These are phyloP conservation scores for Thaleichthys pacificus DNA, from an alignment of 2,797 vertebrate species.

Conservation along the genomic window DNA sequence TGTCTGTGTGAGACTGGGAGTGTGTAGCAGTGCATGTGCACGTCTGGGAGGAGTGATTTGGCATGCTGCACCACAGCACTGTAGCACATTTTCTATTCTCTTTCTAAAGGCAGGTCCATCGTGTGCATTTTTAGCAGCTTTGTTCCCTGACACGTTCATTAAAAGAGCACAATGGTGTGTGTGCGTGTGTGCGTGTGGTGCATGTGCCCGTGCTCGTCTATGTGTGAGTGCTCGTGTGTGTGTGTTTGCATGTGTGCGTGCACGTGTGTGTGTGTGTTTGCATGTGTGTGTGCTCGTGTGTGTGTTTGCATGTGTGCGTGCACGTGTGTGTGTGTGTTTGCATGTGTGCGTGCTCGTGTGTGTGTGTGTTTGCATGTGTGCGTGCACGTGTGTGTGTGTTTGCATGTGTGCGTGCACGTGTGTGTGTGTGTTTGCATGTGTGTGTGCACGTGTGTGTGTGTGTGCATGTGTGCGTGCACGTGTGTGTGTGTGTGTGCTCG, in stretches of 20 bases:
- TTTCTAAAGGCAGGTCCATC: slow-evolving; percentile 65
- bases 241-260: background rate
- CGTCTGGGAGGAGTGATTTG: slow-evolving; percentile 45
- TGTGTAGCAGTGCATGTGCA: background rate
- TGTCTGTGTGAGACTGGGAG: slow-evolving; percentile 24
- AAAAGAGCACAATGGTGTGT: slow-evolving; percentile 50
- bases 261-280: background rate
- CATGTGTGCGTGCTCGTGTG: background rate
- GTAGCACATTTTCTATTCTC: slow-evolving; percentile 68
- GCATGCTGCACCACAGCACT: slow-evolving; percentile 57
- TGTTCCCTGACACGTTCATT: slow-evolving; percentile 71
- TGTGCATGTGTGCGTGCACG: background rate
- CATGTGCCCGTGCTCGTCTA: background rate
- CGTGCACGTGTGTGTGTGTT: background rate
- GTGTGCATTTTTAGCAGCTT: slow-evolving; percentile 71
- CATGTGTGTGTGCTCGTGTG: slow-evolving; percentile 15
- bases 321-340: slow-evolving; percentile 5
- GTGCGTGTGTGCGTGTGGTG: background rate
- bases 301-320: slow-evolving; percentile 9
- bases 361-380: background rate
- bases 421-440: background rate
- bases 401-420: background rate
- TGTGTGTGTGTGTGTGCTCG: slow-evolving; percentile 10
- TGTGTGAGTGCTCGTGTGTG: background rate
- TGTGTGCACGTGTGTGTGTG: slow-evolving; percentile 14